These are phyloP conservation scores for Mythimna ferrago DNA, from an alignment of 2,888 invertebrate species.

Conservation along the genomic window DNA sequence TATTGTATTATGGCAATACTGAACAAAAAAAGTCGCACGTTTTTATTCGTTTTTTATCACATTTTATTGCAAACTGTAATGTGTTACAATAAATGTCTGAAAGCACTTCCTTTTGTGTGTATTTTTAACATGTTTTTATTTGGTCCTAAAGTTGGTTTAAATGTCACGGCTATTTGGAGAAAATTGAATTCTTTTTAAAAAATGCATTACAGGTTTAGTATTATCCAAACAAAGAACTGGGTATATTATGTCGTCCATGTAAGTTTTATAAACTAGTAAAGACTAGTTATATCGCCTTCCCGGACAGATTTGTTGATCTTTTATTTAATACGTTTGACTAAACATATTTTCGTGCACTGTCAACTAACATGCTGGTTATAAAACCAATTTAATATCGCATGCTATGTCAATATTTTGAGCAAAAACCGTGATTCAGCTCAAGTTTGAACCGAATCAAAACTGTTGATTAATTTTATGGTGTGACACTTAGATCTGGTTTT, in stretches of 20 bases:
- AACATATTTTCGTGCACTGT: constrained; percentile 41
- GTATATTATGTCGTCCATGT: neutral
- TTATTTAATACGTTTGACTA: constrained; percentile 28
- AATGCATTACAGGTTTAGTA: no score
- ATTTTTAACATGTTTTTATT: constrained; percentile 16
- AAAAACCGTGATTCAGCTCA: constrained; percentile 2
- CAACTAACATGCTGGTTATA: constrained; percentile 38
- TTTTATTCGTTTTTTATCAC: constrained; percentile 32
- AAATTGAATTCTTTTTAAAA: neutral
- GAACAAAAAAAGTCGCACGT: constrained; percentile 2
- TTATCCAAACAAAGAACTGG: no score
- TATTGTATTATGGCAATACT: constrained; percentile 3
- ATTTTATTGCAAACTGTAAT: constrained; percentile 32
- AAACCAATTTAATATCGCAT: constrained; percentile 38
- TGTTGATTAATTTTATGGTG: constrained; percentile 25
- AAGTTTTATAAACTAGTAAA: neutral
- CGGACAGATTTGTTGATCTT: constrained; percentile 30
- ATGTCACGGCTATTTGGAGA: constrained; percentile 27
- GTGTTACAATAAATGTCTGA: constrained; percentile 26
- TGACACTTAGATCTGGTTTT: neutral
- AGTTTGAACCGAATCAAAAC: neutral
- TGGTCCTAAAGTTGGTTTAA: constrained; percentile 9
- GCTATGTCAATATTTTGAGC: constrained; percentile 48
- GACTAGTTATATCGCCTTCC: neutral
- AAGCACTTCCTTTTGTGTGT: constrained; percentile 17